Conservation (phyloP, 2,797 vertebrate genomes). For the Falco concolor region DNA sequence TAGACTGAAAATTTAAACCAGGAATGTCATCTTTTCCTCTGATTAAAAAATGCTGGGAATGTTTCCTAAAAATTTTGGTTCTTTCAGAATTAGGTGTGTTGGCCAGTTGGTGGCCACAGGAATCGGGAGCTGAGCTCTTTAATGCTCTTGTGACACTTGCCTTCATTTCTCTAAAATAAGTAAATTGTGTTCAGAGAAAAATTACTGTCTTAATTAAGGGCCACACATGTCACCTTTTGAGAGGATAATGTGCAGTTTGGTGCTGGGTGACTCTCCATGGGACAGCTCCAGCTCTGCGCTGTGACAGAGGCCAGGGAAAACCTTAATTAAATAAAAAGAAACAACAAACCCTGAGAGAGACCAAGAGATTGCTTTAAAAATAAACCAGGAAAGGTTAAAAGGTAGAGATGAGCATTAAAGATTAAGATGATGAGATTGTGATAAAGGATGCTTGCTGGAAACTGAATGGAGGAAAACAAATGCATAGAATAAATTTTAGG, state of each 20-base stretch:
- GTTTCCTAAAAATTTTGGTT: not conserved
- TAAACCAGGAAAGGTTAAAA: constrained; percentile 57
- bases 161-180: not conserved
- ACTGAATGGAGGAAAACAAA: not conserved
- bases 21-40: not conserved
- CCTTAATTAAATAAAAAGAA: not conserved
- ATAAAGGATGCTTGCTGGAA: constrained; percentile 10
- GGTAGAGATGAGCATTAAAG: constrained; percentile 35
- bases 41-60: not conserved
- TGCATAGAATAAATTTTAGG: constrained; percentile 1
- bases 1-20: not conserved
- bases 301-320: not conserved
- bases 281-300: not conserved
- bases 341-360: constrained; percentile 22
- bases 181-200: not conserved
- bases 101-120: not conserved
- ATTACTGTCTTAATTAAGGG: constrained; percentile 14
- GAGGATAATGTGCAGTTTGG: not conserved
- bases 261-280: not conserved
- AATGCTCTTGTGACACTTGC: not conserved
- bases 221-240: not conserved
- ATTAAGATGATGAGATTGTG: constrained; percentile 56
- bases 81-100: not conserved
- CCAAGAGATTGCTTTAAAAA: constrained; percentile 45
- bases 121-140: not conserved